Percentiles rank a stretch among this genome's conserved stretches.
These are phyloP conservation scores for Chaetodon auriga DNA, from an alignment of 2,113 vertebrate genomes.

Conservation along the genomic window DNA sequence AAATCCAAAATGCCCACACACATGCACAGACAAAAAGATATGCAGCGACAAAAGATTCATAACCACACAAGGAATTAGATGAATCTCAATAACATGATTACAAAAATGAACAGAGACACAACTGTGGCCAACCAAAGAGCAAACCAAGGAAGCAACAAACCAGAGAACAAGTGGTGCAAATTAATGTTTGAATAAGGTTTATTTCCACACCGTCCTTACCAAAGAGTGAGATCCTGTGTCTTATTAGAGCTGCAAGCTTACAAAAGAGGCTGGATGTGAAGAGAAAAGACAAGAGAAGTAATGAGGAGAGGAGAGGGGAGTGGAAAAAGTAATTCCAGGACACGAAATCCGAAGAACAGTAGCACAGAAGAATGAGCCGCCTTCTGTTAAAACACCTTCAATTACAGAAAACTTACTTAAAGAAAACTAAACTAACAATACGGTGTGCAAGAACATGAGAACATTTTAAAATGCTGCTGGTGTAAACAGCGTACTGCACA, in stretches of 20 bases:
- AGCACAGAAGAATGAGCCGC: constrained; percentile 11
- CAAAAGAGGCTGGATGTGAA: constrained; percentile 81
- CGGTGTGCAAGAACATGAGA: neutral
- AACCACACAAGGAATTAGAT: neutral
- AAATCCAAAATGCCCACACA: neutral
- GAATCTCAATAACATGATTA: neutral
- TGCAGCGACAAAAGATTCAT: neutral
- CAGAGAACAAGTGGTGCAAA: neutral
- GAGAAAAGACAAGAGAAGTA: constrained; percentile 36
- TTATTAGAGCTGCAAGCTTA: constrained; percentile 78
- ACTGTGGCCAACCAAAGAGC: neutral
- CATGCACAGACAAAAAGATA: neutral
- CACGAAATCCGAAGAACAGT: constrained; percentile 18
- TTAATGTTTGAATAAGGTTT: neutral
- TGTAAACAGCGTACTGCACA: neutral
- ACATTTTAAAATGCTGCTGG: neutral
- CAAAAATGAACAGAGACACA: neutral
- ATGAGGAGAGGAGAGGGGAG: constrained; percentile 20
- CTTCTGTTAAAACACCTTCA: neutral
- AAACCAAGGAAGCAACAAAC: neutral
- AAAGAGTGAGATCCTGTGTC: constrained; percentile 78
- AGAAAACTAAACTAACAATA: neutral
- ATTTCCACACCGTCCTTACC: constrained; percentile 71
- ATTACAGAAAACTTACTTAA: neutral
- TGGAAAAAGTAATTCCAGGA: constrained; percentile 19